Percentiles rank a stretch among this genome's conserved stretches.
Conservation (phyloP, 2,113 vertebrate species). For the Trogon surrucura region DNA sequence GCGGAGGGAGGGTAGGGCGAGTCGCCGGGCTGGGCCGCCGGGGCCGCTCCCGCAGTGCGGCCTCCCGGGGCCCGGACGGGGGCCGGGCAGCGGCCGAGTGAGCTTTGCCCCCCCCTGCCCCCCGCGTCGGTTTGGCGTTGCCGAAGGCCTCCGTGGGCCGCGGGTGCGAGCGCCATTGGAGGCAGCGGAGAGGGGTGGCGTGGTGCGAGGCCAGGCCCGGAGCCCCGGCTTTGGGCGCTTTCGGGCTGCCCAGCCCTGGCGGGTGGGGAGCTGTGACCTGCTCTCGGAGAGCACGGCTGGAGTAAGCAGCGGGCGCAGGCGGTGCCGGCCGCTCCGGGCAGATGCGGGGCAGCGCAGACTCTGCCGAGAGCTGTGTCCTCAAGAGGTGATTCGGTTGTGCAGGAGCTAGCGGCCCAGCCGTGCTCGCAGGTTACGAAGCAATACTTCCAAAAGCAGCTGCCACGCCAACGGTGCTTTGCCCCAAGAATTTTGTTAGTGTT, state of each 20-base stretch:
- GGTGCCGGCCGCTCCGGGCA: background rate
- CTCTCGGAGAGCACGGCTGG: background rate
- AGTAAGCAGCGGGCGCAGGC: background rate
- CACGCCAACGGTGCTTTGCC: rapidly evolving
- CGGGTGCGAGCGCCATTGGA: background rate
- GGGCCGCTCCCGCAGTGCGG: background rate
- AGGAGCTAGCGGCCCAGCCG: background rate
- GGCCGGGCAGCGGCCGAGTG: background rate
- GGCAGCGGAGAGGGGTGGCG: background rate
- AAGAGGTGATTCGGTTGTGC: rapidly evolving
- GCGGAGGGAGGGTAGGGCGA: background rate
- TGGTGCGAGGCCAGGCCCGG: rapidly evolving
- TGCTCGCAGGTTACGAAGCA: rapidly evolving
- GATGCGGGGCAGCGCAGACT: rapidly evolving
- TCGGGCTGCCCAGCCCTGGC: too few relatives aligned
- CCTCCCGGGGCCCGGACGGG: background rate
- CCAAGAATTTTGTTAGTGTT: background rate
- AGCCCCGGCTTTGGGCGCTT: background rate
- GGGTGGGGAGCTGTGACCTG: background rate
- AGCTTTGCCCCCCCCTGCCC: background rate
- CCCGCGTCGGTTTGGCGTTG: background rate
- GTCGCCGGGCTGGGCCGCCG: constrained; percentile 21
- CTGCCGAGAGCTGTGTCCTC: rapidly evolving
- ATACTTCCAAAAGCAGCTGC: rapidly evolving
- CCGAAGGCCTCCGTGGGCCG: background rate